Base-by-base conservation (phyloP, 2,888 invertebrate species). In the Macrophya annulata region DNA sequence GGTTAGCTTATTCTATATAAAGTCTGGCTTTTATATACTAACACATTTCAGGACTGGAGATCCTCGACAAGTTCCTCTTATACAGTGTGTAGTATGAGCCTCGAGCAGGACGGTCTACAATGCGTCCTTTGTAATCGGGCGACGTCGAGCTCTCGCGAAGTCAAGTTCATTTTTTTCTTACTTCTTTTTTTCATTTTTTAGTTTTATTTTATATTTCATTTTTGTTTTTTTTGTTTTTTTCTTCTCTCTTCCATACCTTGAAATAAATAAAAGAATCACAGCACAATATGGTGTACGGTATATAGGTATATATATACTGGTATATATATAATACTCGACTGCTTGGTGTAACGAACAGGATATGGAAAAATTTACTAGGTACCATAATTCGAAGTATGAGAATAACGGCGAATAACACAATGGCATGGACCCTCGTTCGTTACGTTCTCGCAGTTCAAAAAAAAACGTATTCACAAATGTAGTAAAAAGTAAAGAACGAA, bases 121-220 rank as follows among this genome's bases (percentile, higher is more conserved):
- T 83, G 71, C 83, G 83, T 83, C 71, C 83, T 83, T 83, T 83
- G 83, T 83, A 83, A 31, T n/a, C 17, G n/a, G n/a, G 37, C 55
- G 31, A 65, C 43, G 51, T 10, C 40, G 40, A 48, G 48, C 21
- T 71, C 31, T 76, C 55, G 51, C 51, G 31, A 31, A 21, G 77
- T 77, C 37, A 25, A 51, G 51, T 55, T 55, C 55, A 43, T 25
- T 48, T 51, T 25, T 55, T 1, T 77, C 51, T 77, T 21, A 0
- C 40, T 81, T 45, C 21, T 59, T 65, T 45, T 62, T 59, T 21
- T 65, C 12, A 9, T 62, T 62, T 81, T 62, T 79, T 59, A 12
- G 37, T 37, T 79, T 59, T 10, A 17, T 55, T 79, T 79, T 59
- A 25, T 10, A 9, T 6, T n/a, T 48, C 21, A 5, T 25, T 59